Percentiles rank a stretch among this genome's conserved stretches.
phyloP scores from a whole-genome alignment of 2,113 vertebrate species.

The Ailurus styani region DNA sequence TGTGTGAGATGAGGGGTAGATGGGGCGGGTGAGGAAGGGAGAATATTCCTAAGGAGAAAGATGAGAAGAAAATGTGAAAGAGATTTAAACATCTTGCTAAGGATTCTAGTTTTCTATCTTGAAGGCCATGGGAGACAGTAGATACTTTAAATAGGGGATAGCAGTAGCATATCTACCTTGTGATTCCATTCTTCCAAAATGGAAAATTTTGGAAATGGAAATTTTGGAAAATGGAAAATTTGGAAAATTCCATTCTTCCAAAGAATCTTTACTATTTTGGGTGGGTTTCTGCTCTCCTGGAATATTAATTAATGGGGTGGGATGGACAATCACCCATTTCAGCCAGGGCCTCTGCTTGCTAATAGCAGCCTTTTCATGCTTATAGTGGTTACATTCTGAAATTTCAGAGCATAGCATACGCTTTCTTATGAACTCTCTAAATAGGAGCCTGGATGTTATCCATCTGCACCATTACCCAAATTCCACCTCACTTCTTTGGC shows the following conservation, averaged over 20 bases:
- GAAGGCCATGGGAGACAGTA: not conserved
- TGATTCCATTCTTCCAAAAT: not conserved
- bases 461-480: not conserved
- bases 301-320: not conserved
- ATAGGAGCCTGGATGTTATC: not conserved
- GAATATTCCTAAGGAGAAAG: not conserved
- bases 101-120: not conserved
- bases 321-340: not conserved
- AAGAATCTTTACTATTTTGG: not conserved
- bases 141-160: not conserved
- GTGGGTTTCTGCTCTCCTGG: not conserved
- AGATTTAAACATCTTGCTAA: not conserved
- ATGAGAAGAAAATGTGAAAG: not conserved
- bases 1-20: rapidly evolving
- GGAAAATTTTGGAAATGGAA: no score
- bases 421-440: not conserved
- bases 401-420: not conserved
- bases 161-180: not conserved
- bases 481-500: not conserved
- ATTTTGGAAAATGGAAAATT: no score
- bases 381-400: not conserved
- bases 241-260: not conserved
- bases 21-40: rapidly evolving
- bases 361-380: not conserved
- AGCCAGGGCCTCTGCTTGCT: not conserved